These are phyloP conservation scores for Drosophila longiperda DNA, from an alignment of 2,888 invertebrate genomes.

Conservation along the genomic window DNA sequence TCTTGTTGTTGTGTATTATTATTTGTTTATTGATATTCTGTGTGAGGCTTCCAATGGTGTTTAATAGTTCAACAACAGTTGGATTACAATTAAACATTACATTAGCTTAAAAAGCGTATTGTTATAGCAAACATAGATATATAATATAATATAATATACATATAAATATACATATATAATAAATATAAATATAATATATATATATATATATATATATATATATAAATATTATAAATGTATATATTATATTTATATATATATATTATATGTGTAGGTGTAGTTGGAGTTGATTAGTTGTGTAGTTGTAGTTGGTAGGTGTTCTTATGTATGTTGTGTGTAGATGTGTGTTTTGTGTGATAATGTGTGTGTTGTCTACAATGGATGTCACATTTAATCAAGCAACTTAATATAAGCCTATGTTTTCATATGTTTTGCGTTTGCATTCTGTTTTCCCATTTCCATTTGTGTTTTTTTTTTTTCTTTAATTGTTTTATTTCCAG, in stretches of 20 bases:
- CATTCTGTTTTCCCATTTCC: neutral
- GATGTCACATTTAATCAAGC: neutral
- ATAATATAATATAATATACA: constrained; percentile 15
- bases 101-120: constrained; percentile 73
- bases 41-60: constrained; percentile 55
- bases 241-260: constrained; percentile 4
- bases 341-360: neutral
- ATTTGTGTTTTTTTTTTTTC: neutral
- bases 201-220: constrained; percentile 5
- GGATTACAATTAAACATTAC: constrained; percentile 54
- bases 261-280: constrained; percentile 11
- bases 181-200: constrained; percentile 20
- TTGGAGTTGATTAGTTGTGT: neutral
- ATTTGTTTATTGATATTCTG: constrained; percentile 37
- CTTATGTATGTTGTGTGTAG: neutral
- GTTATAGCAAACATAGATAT: constrained; percentile 58
- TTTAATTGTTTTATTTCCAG: neutral
- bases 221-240: constrained; percentile 7
- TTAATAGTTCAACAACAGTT: constrained; percentile 48
- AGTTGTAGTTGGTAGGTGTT: constrained; percentile 10
- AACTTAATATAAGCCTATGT: constrained; percentile 1
- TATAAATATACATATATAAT: constrained; percentile 6
- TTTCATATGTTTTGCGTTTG: neutral
- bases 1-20: constrained; percentile 10
- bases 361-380: constrained; percentile 1